Evolutionary conservation across 2,888 invertebrate genomes (phyloP).

Genomic region (Oscheius sp.): DNA sequence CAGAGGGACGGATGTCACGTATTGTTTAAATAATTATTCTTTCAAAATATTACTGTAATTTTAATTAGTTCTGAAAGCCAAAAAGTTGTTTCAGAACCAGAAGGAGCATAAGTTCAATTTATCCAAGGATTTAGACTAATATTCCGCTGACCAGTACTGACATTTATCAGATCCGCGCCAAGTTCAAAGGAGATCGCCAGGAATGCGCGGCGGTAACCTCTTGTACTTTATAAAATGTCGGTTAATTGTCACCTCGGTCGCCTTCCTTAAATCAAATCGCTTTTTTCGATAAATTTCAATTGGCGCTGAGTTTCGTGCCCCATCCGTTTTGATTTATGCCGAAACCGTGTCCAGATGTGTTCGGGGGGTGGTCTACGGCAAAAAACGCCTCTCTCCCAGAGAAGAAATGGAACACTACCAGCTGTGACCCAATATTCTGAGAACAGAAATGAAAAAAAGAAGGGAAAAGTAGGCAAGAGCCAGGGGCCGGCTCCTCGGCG

Average conservation of each 20-base stretch:
- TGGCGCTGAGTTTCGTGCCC: conserved; percentile 21
- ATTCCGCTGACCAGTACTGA: too few species aligned
- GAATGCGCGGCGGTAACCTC: not conserved
- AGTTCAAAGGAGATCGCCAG: too few species aligned
- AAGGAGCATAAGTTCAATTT: too few species aligned
- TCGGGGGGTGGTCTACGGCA: conserved; percentile 16
- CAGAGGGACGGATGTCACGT: too few species aligned
- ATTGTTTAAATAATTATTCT: too few species aligned
- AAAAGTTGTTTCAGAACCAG: too few species aligned
- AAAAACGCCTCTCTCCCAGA: not conserved
- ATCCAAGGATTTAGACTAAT: too few species aligned
- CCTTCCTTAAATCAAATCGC: not conserved
- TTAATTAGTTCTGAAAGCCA: too few species aligned
- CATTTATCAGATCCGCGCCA: too few species aligned
- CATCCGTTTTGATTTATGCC: conserved; percentile 26
- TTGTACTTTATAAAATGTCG: conserved; percentile 3
- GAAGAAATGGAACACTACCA: not conserved
- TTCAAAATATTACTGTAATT: too few species aligned
- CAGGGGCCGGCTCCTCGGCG: conserved; percentile 27
- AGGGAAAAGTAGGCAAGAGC: not conserved
- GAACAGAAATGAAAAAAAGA: not conserved
- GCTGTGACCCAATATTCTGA: not conserved
- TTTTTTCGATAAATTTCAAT: not conserved
- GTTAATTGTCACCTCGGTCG: conserved; percentile 21
- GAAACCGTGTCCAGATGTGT: conserved; percentile 36